A percentile compares a stretch with the other conserved stretches of the same genome.
phyloP scores from a whole-genome alignment of 2,888 invertebrate genomes.

The Dromius quadrimaculatus region DNA sequence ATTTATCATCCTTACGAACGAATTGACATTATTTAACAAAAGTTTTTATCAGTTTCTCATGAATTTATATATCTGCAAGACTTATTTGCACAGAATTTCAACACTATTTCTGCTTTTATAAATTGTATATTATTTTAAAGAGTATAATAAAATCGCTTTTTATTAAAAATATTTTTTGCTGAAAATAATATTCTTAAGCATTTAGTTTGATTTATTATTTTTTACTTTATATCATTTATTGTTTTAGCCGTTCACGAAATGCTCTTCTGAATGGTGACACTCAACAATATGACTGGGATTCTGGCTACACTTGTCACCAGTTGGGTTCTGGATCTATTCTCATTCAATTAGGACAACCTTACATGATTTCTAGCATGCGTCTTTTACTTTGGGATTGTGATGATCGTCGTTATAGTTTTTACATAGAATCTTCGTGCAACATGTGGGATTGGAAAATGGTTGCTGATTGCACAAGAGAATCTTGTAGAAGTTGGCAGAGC shows the following conservation, averaged over 20 bases:
- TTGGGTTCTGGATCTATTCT: slow-evolving; percentile 94
- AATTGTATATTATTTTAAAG: no score
- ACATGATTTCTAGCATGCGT: slow-evolving; percentile 89
- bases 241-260: slow-evolving; percentile 84
- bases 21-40: no score
- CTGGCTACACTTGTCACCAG: slow-evolving; percentile 98
- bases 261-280: slow-evolving; percentile 96
- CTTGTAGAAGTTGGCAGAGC: slow-evolving; percentile 95
- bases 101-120: no score
- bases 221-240: no score
- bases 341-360: slow-evolving; percentile 95
- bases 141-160: no score
- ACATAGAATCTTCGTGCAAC: slow-evolving; percentile 94
- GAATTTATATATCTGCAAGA: no score
- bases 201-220: not conserved
- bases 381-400: slow-evolving; percentile 98
- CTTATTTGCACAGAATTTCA: no score
- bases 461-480: slow-evolving; percentile 87
- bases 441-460: slow-evolving; percentile 93
- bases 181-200: no score
- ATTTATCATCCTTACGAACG: no score
- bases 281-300: slow-evolving; percentile 97
- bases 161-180: not conserved
- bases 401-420: slow-evolving; percentile 94
- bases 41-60: no score